Percentiles rank a stretch among this genome's conserved stretches.
Evolutionary conservation across 1,140 invertebrate species (phyloP).

Genomic region (Euglossa dilemma): DNA sequence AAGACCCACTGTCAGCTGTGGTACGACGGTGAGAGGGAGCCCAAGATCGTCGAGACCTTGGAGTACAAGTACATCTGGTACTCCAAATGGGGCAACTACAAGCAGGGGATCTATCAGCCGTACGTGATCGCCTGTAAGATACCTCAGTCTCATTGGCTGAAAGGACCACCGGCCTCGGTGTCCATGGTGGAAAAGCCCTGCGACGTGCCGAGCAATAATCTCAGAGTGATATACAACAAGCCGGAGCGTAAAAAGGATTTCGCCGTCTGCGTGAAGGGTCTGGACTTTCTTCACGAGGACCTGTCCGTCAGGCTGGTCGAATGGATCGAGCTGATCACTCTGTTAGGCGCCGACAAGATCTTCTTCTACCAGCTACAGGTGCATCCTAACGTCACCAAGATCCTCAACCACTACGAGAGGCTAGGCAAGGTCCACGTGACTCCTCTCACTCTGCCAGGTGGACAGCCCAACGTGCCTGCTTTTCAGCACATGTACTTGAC

Average conservation of each 20-base stretch:
- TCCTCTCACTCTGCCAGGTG: constrained; percentile 93
- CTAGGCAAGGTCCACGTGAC: constrained; percentile 91
- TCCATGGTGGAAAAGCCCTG: constrained; percentile 93
- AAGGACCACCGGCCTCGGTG: constrained; percentile 90
- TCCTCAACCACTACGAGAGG: constrained; percentile 91
- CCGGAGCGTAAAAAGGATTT: constrained; percentile 90
- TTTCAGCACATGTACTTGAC: constrained; percentile 95
- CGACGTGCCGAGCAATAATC: constrained; percentile 92
- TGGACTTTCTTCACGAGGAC: constrained; percentile 96
- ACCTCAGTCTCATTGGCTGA: constrained; percentile 87
- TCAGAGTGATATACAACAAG: constrained; percentile 92
- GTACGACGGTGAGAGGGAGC: constrained; percentile 92
- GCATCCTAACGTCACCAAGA: constrained; percentile 95
- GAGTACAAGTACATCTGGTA: constrained; percentile 98
- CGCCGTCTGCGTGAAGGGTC: constrained; percentile 96
- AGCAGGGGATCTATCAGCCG: constrained; percentile 95
- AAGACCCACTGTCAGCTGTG: constrained; percentile 94
- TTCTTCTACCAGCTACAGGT: constrained; percentile 95
- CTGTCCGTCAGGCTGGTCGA: constrained; percentile 94
- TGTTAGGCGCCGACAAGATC: constrained; percentile 95
- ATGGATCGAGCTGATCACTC: constrained; percentile 94
- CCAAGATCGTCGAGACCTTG: constrained; percentile 89
- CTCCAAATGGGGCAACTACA: constrained; percentile 96
- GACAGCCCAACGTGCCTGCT: constrained; percentile 94
- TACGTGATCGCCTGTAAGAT: constrained; percentile 95